These are phyloP conservation scores for Mesorhabditis spiculigera DNA, from an alignment of 2,888 invertebrate species.

Conservation along the genomic window DNA sequence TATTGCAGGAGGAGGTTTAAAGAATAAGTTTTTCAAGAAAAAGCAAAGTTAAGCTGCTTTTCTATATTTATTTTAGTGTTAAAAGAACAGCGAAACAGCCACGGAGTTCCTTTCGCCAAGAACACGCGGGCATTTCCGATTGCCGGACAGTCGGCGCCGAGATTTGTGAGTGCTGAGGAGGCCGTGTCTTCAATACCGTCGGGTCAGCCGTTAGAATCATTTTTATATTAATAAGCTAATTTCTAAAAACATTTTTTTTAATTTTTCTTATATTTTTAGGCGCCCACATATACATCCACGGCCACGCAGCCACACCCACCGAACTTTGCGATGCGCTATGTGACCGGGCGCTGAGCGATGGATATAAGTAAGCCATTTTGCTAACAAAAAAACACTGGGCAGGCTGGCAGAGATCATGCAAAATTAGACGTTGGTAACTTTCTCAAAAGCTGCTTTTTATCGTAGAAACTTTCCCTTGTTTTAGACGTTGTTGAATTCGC, in stretches of 20 bases:
- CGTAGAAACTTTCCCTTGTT: too few species aligned
- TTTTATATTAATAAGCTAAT: not conserved
- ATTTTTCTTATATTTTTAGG: conserved; percentile 64
- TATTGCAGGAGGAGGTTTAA: too few species aligned
- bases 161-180: conserved; percentile 60
- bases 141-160: conserved; percentile 14
- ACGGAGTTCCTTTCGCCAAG: not conserved
- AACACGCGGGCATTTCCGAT: not conserved
- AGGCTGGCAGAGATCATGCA: not conserved
- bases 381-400: not conserved
- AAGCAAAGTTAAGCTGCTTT: too few species aligned
- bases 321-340: conserved; percentile 79
- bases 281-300: conserved; percentile 79
- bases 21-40: too few species aligned
- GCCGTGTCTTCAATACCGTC: conserved; percentile 24
- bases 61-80: not conserved
- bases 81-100: not conserved
- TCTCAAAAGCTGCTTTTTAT: too few species aligned
- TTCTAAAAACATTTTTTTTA: not conserved
- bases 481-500: too few species aligned
- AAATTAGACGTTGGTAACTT: too few species aligned
- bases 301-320: conserved; percentile 86
- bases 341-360: conserved; percentile 65
- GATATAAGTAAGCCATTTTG: not conserved
- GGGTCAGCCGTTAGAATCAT: not conserved